Evolutionary conservation across 2,113 vertebrate species (phyloP).

Genomic region (Campylomormyrus numenius): DNA sequence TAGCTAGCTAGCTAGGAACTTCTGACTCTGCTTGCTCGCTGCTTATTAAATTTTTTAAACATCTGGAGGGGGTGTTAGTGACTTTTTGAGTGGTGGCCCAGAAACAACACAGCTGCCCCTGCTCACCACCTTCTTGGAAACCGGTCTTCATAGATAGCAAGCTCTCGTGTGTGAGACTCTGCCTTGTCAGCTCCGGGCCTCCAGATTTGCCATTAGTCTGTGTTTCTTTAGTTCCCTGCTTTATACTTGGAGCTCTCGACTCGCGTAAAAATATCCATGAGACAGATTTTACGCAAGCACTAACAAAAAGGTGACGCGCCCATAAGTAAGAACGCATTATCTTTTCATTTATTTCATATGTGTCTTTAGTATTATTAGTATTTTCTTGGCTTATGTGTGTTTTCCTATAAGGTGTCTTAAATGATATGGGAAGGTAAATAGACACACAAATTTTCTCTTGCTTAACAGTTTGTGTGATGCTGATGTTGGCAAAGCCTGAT

Average conservation of each 20-base stretch:
- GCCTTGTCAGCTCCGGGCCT: not conserved
- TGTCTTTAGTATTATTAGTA: not conserved
- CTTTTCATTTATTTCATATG: not conserved
- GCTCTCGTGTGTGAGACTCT: not conserved
- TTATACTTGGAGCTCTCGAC: not conserved
- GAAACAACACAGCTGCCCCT: not conserved
- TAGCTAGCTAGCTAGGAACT: not conserved
- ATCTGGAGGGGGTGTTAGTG: not conserved
- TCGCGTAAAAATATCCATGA: not conserved
- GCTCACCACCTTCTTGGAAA: not conserved
- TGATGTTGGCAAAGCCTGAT: not conserved
- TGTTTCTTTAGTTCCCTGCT: not conserved
- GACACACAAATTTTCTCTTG: not conserved
- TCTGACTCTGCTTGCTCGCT: not conserved
- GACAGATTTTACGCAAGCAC: not conserved
- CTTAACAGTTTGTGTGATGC: not conserved
- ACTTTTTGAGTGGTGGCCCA: not conserved
- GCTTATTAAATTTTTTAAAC: not conserved
- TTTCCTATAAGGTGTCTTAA: not conserved
- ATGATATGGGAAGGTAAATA: not conserved
- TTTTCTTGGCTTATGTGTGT: not conserved
- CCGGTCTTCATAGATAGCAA: not conserved
- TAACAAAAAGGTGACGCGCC: not conserved
- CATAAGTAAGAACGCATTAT: not conserved
- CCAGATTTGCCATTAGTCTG: not conserved